Evolutionary conservation across 2,113 vertebrate genomes (phyloP).

Genomic region (Microtus pennsylvanicus): DNA sequence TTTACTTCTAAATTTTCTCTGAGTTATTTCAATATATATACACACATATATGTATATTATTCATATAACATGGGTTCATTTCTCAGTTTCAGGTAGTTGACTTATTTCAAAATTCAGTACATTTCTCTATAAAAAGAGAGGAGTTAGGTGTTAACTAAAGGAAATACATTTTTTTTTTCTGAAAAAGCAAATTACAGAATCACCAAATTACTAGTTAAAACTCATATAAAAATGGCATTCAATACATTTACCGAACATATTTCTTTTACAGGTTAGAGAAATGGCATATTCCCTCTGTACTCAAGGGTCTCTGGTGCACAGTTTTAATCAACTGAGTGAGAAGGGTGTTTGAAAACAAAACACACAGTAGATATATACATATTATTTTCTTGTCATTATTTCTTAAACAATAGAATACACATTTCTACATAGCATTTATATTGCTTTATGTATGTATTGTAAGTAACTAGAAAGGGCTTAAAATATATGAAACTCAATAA

Average conservation of each 20-base stretch:
- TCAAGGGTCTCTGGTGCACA: neutral
- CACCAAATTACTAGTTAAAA: conserved; percentile 79
- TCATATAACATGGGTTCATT: conserved; percentile 3
- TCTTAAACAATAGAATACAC: neutral
- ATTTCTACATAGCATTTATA: neutral
- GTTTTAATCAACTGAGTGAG: neutral
- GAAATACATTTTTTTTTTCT: conserved; percentile 71
- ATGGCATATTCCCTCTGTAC: neutral
- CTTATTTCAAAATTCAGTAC: conserved; percentile 73
- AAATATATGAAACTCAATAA: neutral
- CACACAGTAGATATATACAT: neutral
- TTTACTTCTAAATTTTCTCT: neutral
- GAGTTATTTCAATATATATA: neutral
- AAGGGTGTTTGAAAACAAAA: neutral
- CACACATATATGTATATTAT: neutral
- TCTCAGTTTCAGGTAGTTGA: conserved; percentile 68
- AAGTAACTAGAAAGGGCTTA: neutral
- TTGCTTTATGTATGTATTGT: neutral
- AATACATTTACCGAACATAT: conserved; percentile 67
- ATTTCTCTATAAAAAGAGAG: conserved; percentile 66
- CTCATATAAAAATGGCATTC: conserved; percentile 46
- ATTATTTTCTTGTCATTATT: neutral
- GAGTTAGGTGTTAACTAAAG: conserved; percentile 74
- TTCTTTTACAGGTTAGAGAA: conserved; percentile 26
- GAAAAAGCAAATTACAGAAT: conserved; percentile 75